Base-by-base conservation (phyloP, 2,797 vertebrate genomes). In the Catharus ustulatus region DNA sequence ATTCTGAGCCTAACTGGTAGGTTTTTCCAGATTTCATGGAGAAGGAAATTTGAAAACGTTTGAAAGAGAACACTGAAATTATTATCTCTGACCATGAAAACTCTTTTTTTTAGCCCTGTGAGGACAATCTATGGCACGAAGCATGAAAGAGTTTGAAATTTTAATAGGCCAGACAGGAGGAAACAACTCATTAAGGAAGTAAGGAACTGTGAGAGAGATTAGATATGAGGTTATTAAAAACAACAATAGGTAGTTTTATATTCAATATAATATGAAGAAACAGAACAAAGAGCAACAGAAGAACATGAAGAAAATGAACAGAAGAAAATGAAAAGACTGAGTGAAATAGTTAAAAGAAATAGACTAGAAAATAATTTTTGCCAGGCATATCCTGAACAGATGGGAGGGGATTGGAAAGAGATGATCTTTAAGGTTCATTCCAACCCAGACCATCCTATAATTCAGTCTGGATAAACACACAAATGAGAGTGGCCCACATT, bases 321-420 rank as follows among this genome's bases (percentile, higher is more conserved):
- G n/a, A 80, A 27, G 15, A 74, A 85, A 48, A 57, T 26, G 5
- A 83, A 79, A 84, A 74, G 38, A 74, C 8, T 13, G 49, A 59
- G 17, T 40, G 58, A 89, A 93, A 80, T 40, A 24, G 75, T 93
- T 91, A 78, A 93, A 92, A 77, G 75, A 84, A 89, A 91, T 21
- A 67, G 57, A 9, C 57, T 89, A 67, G 57, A 71, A 91, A 92
- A 87, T 85, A 71, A 40, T 91, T 89, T 95, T 96, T 92, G 61
- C 81, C 72, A 74, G 71, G 34, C 52, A 11, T 90, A 71, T 87
- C 52, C 67, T 89, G 94, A 92, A 93, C 77, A 84, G 87, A 79
- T 52, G 26, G 84, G 68, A 89, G 24, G 40, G 40, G 40, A 40
- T 40, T 40, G 40, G 40, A 40, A 40, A 12, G 40, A 40, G 40